Evolutionary conservation across 1,140 invertebrate species (phyloP), one percentile per base, ranked within the genome.

Genomic region (Brachionus paranguensis): DNA sequence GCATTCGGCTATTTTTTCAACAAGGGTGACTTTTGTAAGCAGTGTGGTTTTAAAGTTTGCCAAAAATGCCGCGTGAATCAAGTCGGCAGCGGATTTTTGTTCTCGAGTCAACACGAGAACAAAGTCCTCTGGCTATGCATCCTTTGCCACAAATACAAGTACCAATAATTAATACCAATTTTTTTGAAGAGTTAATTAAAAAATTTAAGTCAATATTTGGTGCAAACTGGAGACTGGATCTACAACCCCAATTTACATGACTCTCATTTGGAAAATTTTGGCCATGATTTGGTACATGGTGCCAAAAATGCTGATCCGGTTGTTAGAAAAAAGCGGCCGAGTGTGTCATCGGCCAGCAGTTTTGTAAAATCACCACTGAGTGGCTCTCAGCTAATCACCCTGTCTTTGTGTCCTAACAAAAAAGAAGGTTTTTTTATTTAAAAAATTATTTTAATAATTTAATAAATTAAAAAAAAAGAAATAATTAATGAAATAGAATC

Each of bases 1-100:
- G 78, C 84, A 8, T 85, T 87, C 2, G 86, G 86, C 4, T 84
- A 85, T 45, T 78, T 87, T 50, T 86, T 85, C 55, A 86, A 87
- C 84, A 86, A 84, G 17, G 86, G 86, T 29, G 86, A 87, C 3
- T 43, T 86, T 14, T 87, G 86, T 84, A 85, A 85, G 1, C 85
- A 85, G 29, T 87, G 86, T 81, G 78, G 81, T 14, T 86, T 86
- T 47, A 70, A 85, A 27, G 85, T 87, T 12, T 87, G 86, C 47
- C 85, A 85, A 29, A 83, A 78, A 43, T 87, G 86, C 78, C 84
- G 85, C 29, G 85, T 81, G 24, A 68, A 60, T 24, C 78, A 81
- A 65, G 37, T 45, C 0, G 78, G 37, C 33, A 68, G 43, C 27
- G 53, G 53, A 0, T 81, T 60, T 81, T 68, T 76, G 20, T 76